phyloP scores from a whole-genome alignment of 2,113 vertebrate species.

The Mola mola region DNA sequence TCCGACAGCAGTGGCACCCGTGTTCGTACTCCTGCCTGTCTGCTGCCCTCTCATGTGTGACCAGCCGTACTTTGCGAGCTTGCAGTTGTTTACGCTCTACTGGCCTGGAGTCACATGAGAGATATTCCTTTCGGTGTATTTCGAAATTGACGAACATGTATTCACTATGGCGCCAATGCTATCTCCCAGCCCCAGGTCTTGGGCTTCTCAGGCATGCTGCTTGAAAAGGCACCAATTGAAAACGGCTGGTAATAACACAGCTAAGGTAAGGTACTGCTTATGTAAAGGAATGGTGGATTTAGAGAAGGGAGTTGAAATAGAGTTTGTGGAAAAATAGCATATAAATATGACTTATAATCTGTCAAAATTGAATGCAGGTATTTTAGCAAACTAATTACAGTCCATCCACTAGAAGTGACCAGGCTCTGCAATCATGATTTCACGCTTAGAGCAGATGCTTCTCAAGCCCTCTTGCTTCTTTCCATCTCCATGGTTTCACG shows the following conservation, averaged over 20 bases:
- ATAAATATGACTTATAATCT: constrained; percentile 49
- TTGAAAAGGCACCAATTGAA: constrained; percentile 32
- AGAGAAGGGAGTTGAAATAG: background rate
- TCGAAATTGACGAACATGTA: constrained; percentile 74
- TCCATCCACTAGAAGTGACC: constrained; percentile 37
- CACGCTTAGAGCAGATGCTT: constrained; percentile 46
- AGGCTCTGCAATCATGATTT: constrained; percentile 40
- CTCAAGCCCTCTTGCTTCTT: constrained; percentile 27
- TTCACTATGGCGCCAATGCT: constrained; percentile 49
- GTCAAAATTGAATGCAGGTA: constrained; percentile 50
- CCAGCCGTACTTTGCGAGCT: constrained; percentile 51
- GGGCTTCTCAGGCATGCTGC: constrained; percentile 30
- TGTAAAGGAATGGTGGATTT: background rate
- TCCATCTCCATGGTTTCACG: constrained; percentile 47
- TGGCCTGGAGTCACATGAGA: constrained; percentile 66
- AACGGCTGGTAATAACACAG: constrained; percentile 46
- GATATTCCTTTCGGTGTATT: constrained; percentile 72
- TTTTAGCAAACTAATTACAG: constrained; percentile 52
- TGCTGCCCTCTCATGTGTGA: constrained; percentile 71
- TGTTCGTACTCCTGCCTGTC: constrained; percentile 62
- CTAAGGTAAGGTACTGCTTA: no score
- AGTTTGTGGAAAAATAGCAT: background rate
- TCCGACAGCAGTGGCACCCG: constrained; percentile 59
- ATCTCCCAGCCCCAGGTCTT: constrained; percentile 61
- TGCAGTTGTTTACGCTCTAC: constrained; percentile 58